Conservation (phyloP, 2,888 invertebrate species). For the Leptogaster cylindrica region DNA sequence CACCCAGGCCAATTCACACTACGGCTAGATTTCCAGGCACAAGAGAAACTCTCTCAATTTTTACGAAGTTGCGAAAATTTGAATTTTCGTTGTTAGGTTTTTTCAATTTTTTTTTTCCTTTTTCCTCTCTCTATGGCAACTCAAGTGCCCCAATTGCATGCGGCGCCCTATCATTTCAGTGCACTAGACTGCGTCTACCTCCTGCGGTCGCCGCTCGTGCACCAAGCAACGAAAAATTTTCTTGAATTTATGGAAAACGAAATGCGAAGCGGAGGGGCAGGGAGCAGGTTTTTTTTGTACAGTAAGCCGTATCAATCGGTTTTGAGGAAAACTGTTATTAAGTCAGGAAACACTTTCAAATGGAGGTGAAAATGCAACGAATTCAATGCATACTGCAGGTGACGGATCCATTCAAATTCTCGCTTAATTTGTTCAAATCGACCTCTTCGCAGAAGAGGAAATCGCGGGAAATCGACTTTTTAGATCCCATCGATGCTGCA, state of each 20-base stretch:
- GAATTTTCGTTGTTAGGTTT: conserved; percentile 13
- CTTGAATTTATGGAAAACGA: conserved; percentile 10
- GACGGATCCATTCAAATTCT: no score
- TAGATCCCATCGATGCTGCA: no score
- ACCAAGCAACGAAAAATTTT: conserved; percentile 3
- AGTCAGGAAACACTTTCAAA: conserved; percentile 6
- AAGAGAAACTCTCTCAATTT: conserved; percentile 9
- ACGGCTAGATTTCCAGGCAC: background rate
- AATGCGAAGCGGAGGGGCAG: no score
- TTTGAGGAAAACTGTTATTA: conserved; percentile 9
- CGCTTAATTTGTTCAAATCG: no score
- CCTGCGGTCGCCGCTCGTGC: background rate
- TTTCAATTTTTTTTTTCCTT: no score
- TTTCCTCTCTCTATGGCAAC: background rate
- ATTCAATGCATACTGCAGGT: no score
- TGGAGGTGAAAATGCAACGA: conserved; percentile 2
- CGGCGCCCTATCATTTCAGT: background rate
- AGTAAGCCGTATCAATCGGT: conserved; percentile 1
- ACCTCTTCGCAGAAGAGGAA: no score
- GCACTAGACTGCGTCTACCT: background rate
- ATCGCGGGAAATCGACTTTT: no score
- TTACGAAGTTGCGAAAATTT: background rate
- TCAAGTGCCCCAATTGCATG: background rate
- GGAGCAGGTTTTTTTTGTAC: no score
- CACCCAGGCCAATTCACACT: no score